phyloP scores from a whole-genome alignment of 1,140 invertebrate genomes.

The Dinoponera quadriceps region DNA sequence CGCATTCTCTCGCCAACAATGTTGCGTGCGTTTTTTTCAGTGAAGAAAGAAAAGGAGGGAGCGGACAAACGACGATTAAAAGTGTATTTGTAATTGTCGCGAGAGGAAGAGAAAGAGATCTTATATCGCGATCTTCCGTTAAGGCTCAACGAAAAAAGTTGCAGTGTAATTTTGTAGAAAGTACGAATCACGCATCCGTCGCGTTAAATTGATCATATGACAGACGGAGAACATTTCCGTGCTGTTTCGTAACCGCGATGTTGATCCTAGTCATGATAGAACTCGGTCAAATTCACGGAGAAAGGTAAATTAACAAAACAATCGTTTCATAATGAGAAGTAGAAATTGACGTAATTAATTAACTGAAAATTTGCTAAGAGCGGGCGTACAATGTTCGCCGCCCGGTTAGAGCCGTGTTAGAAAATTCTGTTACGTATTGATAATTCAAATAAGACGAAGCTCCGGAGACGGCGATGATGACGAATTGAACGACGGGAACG shows the following conservation, averaged over 20 bases:
- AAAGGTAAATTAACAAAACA: too few relatives aligned
- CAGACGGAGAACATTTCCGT: constrained; percentile 23
- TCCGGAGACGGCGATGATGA: constrained; percentile 93
- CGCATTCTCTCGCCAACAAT: constrained; percentile 6
- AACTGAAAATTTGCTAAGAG: background rate
- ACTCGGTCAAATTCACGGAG: background rate
- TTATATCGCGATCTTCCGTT: constrained; percentile 6
- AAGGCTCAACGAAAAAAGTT: constrained; percentile 14
- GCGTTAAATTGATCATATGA: constrained; percentile 12
- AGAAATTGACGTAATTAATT: too few relatives aligned
- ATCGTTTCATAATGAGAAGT: constrained; percentile 6
- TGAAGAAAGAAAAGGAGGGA: background rate
- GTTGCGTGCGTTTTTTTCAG: background rate
- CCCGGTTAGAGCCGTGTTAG: background rate
- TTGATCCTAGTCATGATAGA: background rate
- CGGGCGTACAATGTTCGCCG: background rate
- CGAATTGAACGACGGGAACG: constrained; percentile 81
- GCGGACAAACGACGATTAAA: constrained; percentile 6
- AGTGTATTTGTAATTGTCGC: constrained; percentile 15
- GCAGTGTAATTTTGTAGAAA: constrained; percentile 45
- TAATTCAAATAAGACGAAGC: background rate
- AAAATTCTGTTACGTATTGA: background rate
- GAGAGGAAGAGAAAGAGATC: background rate
- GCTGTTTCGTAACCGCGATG: background rate
- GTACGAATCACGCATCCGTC: constrained; percentile 22